Evolutionary conservation across 2,797 vertebrate species (phyloP).

Genomic region (Limosa lapponica): DNA sequence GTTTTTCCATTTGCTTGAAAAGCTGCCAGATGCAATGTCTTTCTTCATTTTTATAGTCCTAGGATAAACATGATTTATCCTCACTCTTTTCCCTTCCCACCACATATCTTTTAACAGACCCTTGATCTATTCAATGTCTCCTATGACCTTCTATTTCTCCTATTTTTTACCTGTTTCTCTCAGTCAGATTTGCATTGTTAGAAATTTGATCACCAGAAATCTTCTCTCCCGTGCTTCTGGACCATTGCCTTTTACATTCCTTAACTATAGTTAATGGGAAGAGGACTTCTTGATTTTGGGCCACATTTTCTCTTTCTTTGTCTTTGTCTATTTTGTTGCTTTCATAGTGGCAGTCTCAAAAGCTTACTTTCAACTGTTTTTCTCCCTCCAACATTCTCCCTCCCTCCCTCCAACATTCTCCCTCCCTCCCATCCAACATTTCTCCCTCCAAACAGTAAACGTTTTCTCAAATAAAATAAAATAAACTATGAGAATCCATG

Average conservation of each 20-base stretch:
- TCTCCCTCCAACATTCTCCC: background rate
- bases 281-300: background rate
- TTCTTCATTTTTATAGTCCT: background rate
- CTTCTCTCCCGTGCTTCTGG: background rate
- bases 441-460: background rate
- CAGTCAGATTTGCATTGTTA: background rate
- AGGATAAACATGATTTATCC: background rate
- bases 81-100: background rate
- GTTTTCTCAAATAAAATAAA: background rate
- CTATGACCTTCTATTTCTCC: background rate
- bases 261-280: background rate
- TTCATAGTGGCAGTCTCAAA: background rate
- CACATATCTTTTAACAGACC: background rate
- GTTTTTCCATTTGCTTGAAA: background rate
- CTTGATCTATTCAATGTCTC: background rate
- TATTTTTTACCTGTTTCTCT: background rate
- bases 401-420: background rate
- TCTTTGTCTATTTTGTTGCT: background rate
- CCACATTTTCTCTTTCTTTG: background rate
- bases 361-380: background rate
- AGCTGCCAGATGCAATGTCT: background rate
- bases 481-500: background rate
- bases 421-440: too few relatives aligned
- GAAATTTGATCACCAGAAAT: background rate
- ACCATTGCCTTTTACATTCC: background rate